Conservation (phyloP, 2,113 vertebrate species). For the Pelobates fuscus region DNA sequence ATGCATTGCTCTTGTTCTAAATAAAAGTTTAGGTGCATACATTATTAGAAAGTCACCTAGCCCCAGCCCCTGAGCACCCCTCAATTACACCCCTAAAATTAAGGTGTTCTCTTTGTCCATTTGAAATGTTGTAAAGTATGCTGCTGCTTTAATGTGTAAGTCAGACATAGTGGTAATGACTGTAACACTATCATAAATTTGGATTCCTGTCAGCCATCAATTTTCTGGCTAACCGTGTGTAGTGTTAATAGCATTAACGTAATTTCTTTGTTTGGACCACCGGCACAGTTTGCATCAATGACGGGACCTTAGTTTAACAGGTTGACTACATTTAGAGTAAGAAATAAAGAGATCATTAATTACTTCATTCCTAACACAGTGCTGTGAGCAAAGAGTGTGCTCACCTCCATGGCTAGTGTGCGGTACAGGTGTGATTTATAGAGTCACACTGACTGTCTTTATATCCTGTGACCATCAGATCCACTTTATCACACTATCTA, state of each 20-base stretch:
- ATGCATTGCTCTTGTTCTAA: no score
- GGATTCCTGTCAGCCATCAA: not conserved
- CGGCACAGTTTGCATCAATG: conserved; percentile 3
- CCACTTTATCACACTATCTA: conserved; percentile 49
- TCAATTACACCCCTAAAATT: no score
- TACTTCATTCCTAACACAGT: not conserved
- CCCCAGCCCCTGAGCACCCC: no score
- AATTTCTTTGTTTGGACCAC: not conserved
- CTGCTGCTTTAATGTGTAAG: no score
- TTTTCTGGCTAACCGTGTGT: not conserved
- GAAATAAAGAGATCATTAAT: conserved; percentile 35
- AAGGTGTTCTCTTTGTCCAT: no score
- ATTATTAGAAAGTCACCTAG: no score
- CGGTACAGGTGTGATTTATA: conserved; percentile 41
- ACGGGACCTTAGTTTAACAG: conserved; percentile 26
- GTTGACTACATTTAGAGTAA: conserved; percentile 19
- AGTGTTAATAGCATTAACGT: not conserved
- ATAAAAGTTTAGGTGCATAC: no score
- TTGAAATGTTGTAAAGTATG: no score
- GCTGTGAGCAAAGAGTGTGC: not conserved
- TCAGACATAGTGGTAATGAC: no score
- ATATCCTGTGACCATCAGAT: conserved; percentile 38
- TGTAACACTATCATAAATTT: no score
- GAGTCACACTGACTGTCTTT: conserved; percentile 36
- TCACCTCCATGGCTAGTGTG: conserved; percentile 19